Base-by-base conservation (phyloP, 92 coral and sea anemone species). In the Zoanthus sansibaricus region DNA sequence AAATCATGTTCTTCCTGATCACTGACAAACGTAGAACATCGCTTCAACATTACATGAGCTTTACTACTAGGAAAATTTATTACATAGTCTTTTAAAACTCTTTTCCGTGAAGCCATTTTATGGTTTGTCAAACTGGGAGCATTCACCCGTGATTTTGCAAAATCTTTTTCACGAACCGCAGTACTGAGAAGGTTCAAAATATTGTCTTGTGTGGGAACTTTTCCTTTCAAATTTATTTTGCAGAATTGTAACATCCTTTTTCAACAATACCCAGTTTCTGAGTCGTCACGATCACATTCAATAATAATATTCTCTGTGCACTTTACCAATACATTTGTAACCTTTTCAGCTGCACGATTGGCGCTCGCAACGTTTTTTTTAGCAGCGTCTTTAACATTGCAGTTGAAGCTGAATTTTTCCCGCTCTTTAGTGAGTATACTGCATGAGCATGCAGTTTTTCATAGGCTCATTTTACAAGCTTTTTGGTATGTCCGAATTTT, bases 371-470 rank as follows among this genome's bases (percentile, higher is more conserved):
- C 15, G 59, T 52, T 10, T 52, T 52, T 52, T 52, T 52, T 52
- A 52, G 58, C 7, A 52, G 12, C 8, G 1, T 52, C 15, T 91
- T 73, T 87, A 76, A 77, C 30, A 87, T 84, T 54, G 30, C 46
- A 11, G 86, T 44, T 15, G 87, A 45, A 30, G 21, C 61, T 72
- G 90, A 30, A 72, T 90, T 87, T 73, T 87, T 66, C 68, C 21
- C 6, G 74, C 71, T 90, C 91, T 74, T 82, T 87, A 9, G 91
- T 66, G 42, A 87, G 54, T 70, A 79, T 16, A 44, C 91, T 78
- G 56, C 93, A 90, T 46, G 83, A 90, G 76, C 71, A 86, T 71
- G 91, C 77, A 9, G 93, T 68, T 64, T 69, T 75, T 51, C 88
- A 90, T 18, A 91, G 91, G 70, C 91, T 87, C 51, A 90, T 87